These are phyloP conservation scores for Oxyruncus cristatus DNA, from an alignment of 2,113 vertebrate species.

Conservation along the genomic window DNA sequence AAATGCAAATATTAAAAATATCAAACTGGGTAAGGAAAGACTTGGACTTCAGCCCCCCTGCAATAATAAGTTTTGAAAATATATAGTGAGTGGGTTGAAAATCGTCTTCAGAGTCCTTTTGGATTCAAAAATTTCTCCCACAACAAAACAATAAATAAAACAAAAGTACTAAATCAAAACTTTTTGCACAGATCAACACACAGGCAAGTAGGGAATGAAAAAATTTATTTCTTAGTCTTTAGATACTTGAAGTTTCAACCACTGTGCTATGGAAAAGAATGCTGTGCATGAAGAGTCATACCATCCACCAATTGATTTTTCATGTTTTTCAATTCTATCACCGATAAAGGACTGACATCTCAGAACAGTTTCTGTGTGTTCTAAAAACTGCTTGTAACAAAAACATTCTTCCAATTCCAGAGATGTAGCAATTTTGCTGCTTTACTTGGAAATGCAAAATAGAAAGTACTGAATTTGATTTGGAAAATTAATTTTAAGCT, in stretches of 20 bases:
- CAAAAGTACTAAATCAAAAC: not conserved
- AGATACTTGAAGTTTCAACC: not conserved
- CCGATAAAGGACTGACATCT: not conserved
- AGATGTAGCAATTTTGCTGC: not conserved
- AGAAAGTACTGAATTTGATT: constrained; percentile 1
- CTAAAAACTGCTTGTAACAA: not conserved
- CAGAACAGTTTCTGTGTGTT: not conserved
- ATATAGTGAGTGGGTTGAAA: not conserved
- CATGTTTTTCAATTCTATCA: not conserved
- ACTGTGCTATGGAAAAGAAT: not conserved
- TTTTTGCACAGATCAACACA: not conserved
- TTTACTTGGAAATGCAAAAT: not conserved
- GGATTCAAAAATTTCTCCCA: not conserved
- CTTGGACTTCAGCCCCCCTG: not conserved
- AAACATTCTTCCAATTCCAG: not conserved
- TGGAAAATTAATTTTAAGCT: constrained; percentile 3
- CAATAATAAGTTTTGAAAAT: not conserved
- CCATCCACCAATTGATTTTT: not conserved
- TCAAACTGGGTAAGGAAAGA: not conserved
- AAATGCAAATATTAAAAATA: not conserved
- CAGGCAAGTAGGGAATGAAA: not conserved
- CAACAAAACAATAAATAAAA: not conserved
- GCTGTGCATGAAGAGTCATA: not conserved
- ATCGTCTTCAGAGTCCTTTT: not conserved
- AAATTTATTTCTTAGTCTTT: constrained; percentile 26